Evolutionary conservation across 2,888 invertebrate species (phyloP).

Genomic region (Penaeus monodon): DNA sequence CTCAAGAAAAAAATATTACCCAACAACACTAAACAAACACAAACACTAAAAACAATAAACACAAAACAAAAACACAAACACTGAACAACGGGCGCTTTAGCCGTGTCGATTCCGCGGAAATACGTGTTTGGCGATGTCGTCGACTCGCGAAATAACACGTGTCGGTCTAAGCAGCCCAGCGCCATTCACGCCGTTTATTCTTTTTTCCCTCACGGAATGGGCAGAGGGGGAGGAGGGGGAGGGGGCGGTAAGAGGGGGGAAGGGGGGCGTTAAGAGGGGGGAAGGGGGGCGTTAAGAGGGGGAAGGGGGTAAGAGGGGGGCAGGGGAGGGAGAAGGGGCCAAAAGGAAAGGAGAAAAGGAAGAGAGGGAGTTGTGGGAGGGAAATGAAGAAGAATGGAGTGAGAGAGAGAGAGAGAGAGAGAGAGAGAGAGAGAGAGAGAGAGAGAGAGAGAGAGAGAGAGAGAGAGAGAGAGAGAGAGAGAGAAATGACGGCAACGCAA

Average conservation of each 20-base stretch:
- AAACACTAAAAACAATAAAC: too few species aligned
- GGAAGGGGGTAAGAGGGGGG: neutral
- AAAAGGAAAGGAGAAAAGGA: neutral
- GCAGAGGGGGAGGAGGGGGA: neutral
- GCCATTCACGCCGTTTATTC: too few species aligned
- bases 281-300: neutral
- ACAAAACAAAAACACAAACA: too few species aligned
- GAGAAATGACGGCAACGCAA: neutral
- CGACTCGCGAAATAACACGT: too few species aligned
- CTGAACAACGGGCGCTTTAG: too few species aligned
- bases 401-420: conserved; percentile 11
- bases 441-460: neutral
- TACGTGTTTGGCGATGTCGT: too few species aligned
- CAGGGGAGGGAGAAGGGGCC: neutral
- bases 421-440: neutral
- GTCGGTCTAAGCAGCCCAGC: too few species aligned
- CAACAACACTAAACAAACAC: too few species aligned
- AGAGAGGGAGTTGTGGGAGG: neutral
- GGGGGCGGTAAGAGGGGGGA: neutral
- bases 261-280: neutral
- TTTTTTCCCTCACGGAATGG: neutral
- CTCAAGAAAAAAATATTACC: too few species aligned
- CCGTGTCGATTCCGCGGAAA: too few species aligned
- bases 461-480: neutral
- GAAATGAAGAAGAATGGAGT: neutral